Conservation (phyloP, 2,797 vertebrate genomes). For the Peromyscus eremicus region DNA sequence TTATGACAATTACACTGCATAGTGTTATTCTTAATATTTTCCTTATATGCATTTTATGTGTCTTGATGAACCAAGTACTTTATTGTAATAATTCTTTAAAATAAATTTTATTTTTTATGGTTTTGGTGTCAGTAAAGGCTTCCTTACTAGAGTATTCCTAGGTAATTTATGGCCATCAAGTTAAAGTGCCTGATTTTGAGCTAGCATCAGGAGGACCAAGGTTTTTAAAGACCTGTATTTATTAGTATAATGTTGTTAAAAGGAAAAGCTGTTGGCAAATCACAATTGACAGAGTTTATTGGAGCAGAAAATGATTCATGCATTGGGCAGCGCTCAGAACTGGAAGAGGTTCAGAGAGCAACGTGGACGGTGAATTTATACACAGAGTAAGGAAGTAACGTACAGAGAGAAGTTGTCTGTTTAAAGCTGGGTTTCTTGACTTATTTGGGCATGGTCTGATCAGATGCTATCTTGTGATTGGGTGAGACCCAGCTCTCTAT, state of each 20-base stretch:
- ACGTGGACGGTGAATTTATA: neutral
- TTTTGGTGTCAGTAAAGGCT: neutral
- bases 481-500: neutral
- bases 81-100: neutral
- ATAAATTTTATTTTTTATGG: neutral
- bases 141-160: neutral
- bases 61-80: slow-evolving; percentile 30
- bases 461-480: slow-evolving; percentile 7
- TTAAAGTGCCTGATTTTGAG: slow-evolving; percentile 4
- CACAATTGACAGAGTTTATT: slow-evolving; percentile 1
- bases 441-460: neutral
- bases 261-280: neutral
- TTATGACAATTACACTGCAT: neutral
- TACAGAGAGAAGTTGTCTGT: neutral
- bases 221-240: neutral
- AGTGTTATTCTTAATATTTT: neutral
- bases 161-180: neutral
- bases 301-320: neutral
- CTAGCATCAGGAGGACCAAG: neutral
- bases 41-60: neutral
- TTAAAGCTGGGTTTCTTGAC: neutral
- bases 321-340: neutral
- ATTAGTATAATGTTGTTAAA: neutral
- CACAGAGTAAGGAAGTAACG: neutral
- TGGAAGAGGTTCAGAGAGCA: neutral